Percentiles rank a stretch among this genome's conserved stretches.
These are phyloP conservation scores for Acronicta aceris DNA, from an alignment of 2,888 invertebrate genomes.

Conservation along the genomic window DNA sequence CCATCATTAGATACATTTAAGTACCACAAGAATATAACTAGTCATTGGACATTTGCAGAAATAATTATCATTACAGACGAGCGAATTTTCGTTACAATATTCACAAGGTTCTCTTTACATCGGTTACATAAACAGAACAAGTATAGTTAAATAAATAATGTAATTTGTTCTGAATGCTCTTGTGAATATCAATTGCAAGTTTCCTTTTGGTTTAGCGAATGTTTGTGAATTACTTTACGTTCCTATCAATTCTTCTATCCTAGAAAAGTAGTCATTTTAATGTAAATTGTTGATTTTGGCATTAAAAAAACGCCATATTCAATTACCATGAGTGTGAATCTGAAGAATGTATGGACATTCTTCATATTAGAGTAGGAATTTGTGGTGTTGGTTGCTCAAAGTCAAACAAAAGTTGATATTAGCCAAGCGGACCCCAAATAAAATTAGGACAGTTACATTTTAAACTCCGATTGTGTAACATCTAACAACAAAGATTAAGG, in stretches of 20 bases:
- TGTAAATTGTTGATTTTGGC: not conserved
- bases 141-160: constrained; percentile 52
- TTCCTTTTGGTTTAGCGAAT: constrained; percentile 36
- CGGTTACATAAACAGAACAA: constrained; percentile 54
- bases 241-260: constrained; percentile 19
- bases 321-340: not conserved
- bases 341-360: not conserved
- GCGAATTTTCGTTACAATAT: constrained; percentile 39
- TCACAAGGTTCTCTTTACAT: constrained; percentile 50
- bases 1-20: constrained; percentile 21
- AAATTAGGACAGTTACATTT: not conserved
- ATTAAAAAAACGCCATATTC: not conserved
- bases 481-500: not conserved
- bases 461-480: not conserved
- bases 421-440: not conserved
- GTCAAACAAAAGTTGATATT: not conserved
- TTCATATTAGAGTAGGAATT: not conserved
- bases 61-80: constrained; percentile 35
- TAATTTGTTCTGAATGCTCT: constrained; percentile 15
- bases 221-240: constrained; percentile 30
- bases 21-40: constrained; percentile 12
- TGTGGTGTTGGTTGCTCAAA: too few relatives aligned
- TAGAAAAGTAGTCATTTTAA: not conserved
- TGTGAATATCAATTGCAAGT: constrained; percentile 46
- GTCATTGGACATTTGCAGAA: constrained; percentile 34